Percentiles rank a stretch among this genome's conserved stretches.
These are phyloP conservation scores for Pangasius larnaudii DNA, from an alignment of 2,797 vertebrate genomes.

Conservation along the genomic window DNA sequence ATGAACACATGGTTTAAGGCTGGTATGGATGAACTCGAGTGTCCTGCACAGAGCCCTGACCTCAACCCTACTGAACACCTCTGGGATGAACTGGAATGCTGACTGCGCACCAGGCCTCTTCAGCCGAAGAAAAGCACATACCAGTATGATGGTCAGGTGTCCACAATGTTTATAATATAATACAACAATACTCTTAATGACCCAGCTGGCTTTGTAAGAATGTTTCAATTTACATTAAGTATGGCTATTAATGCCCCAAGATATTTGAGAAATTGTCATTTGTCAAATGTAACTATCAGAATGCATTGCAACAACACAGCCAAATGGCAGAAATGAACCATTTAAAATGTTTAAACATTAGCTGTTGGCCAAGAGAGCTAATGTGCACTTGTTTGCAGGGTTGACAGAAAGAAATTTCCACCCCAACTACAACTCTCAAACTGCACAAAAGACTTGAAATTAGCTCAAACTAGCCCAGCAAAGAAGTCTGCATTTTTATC, in stretches of 20 bases:
- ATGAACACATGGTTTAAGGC: background rate
- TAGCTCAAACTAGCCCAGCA: background rate
- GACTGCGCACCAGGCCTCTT: background rate
- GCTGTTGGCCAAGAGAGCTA: background rate
- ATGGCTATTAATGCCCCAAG: background rate
- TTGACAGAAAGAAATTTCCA: background rate
- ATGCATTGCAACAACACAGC: background rate
- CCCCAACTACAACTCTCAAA: background rate
- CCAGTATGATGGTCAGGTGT: background rate
- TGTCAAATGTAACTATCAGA: background rate
- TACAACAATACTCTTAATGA: background rate
- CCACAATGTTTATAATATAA: too few species aligned
- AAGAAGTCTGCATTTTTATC: background rate
- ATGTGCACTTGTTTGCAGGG: background rate
- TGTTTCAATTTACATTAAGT: background rate
- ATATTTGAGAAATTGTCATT: background rate
- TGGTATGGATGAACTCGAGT: background rate
- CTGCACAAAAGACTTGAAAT: background rate
- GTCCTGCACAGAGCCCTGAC: background rate
- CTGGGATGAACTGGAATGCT: background rate
- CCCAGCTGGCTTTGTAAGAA: background rate
- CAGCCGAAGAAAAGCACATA: background rate
- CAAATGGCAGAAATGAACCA: background rate
- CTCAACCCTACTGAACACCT: background rate
- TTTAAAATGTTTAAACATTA: background rate